Evolutionary conservation across 2,888 invertebrate genomes (phyloP), one percentile per base, ranked within the genome.

Genomic region (Chrysomela aeneicollis): DNA sequence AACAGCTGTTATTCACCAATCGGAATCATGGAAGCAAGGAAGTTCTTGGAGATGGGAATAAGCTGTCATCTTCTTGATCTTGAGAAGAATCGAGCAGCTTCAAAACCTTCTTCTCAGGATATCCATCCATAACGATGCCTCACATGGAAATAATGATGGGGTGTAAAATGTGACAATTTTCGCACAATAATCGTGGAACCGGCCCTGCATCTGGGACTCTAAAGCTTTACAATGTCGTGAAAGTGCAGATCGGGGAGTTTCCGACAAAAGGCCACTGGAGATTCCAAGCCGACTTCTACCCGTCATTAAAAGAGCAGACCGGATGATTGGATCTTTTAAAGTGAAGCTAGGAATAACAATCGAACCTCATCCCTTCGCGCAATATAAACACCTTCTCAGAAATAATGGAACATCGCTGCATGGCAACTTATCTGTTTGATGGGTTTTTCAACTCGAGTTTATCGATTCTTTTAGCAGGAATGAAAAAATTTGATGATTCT

Each of bases 271-370:
- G 75, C 75, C 75, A 75, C 77, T 76, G 74, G 77, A 78, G 77
- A 78, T 76, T 78, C 75, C 73, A 72, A 15, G 73, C 75, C 74
- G 74, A 76, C 76, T 75, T 74, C 72, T 67, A 6, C 32, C 10
- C 15, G 74, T 76, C 77, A 78, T 78, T 79, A 78, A 76, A 75
- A 73, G 77, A 77, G 73, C 72, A 75, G 77, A 76, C 73, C 64
- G 73, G 75, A 76, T 78, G 78, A 79, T 78, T 78, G 78, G 78
- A 78, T 77, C 73, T 72, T 71, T 72, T 73, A 71, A 75, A 72
- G 73, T 71, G 70, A 71, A 74, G 73, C 71, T 69, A 69, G 72
- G 73, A 75, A 77, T 78, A 78, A 77, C 75, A 76, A 77, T 76
- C 74, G 73, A 75, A 77, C 71, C 74, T 74, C 72, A 75, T 74